These are phyloP conservation scores for Aix galericulata DNA, from an alignment of 2,113 vertebrate species.

Conservation along the genomic window DNA sequence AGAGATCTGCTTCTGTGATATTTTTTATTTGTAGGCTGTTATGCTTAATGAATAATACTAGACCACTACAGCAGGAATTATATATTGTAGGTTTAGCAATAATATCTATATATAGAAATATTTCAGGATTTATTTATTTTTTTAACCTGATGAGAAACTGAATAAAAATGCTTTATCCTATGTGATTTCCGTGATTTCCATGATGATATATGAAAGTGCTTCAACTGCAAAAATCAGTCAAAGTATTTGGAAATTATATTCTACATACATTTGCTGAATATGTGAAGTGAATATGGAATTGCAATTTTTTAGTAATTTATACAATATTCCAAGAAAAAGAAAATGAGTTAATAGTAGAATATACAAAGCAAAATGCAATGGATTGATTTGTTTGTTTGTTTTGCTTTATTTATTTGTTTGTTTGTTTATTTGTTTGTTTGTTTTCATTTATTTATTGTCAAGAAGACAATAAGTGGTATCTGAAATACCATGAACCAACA, in stretches of 20 bases:
- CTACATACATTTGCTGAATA: background rate
- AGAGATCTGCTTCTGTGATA: background rate
- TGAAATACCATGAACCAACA: background rate
- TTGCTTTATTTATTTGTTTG: too few relatives aligned
- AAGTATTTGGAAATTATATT: background rate
- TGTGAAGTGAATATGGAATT: background rate
- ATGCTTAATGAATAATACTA: background rate
- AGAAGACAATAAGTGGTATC: background rate
- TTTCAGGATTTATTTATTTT: background rate
- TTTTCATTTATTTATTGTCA: background rate
- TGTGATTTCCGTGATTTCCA: background rate
- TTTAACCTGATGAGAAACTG: background rate
- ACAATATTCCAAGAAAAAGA: background rate
- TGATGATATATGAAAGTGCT: background rate
- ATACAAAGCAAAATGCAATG: background rate
- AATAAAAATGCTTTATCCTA: background rate
- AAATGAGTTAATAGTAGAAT: background rate
- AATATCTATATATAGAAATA: background rate
- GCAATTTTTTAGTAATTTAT: background rate
- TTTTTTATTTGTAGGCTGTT: background rate
- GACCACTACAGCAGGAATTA: background rate
- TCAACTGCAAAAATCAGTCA: background rate
- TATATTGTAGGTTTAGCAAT: background rate
- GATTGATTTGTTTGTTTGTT: too few relatives aligned
- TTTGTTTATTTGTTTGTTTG: too few relatives aligned